Evolutionary conservation across 2,113 vertebrate species (phyloP).

Genomic region (Austrofundulus limnaeus): DNA sequence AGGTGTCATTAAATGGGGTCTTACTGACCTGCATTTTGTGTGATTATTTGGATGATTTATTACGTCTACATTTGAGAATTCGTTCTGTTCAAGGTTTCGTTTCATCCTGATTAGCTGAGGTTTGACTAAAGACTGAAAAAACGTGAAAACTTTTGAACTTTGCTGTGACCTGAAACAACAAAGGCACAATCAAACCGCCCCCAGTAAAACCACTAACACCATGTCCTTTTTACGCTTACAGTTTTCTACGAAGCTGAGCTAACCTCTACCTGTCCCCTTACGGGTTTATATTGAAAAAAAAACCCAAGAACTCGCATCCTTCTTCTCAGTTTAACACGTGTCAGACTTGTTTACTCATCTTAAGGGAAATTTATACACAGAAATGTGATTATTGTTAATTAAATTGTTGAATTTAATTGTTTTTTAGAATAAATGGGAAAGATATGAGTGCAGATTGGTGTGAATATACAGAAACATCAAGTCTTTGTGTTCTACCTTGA

Average conservation of each 20-base stretch:
- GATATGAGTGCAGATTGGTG: background rate
- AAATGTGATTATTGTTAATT: background rate
- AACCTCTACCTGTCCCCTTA: slow-evolving; percentile 10
- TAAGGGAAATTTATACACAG: background rate
- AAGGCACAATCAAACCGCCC: background rate
- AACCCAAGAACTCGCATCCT: background rate
- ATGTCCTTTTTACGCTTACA: slow-evolving; percentile 2
- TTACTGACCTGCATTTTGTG: background rate
- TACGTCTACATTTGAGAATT: background rate
- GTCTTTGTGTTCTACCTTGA: slow-evolving; percentile 17
- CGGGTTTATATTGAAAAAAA: slow-evolving; percentile 1
- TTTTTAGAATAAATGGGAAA: background rate
- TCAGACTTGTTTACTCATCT: background rate
- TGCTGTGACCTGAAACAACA: background rate
- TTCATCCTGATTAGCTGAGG: background rate
- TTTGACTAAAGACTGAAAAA: background rate
- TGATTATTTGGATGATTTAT: background rate
- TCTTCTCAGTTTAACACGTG: background rate
- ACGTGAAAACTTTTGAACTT: background rate
- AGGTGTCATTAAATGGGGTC: too few relatives aligned
- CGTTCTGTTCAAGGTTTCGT: background rate
- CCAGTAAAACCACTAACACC: slow-evolving; percentile 9
- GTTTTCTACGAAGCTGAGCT: slow-evolving; percentile 1
- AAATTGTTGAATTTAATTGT: too few relatives aligned
- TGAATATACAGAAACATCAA: background rate